Base-by-base conservation (phyloP, 2,888 invertebrate species). In the Ormyrus nitidulus region DNA sequence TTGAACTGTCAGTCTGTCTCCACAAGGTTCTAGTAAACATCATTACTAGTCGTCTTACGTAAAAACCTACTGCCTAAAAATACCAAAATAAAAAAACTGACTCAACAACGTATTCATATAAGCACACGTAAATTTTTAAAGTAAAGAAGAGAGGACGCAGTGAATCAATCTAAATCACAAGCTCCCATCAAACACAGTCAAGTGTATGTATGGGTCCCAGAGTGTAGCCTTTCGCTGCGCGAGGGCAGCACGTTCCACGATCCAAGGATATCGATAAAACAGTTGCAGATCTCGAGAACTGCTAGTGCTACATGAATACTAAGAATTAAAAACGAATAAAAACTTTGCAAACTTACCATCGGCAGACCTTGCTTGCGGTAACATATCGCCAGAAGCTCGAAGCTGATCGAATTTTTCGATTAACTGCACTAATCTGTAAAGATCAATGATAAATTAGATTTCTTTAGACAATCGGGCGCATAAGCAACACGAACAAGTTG, bases 361-460 rank as follows among this genome's bases (percentile, higher is more conserved):
- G 54, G 89, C 86, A 49, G 88, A 87, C 81, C 89, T 87, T 54
- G 96, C 96, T 65, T 96, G 94, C 4, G 96, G 94, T 84, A 97
- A 89, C 88, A 98, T 90, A 71, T 96, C 93, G 0, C 97, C 97
- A 49, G 95, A 94, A 72, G 93, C 94, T 85, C 94, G 94, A 56
- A 96, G 94, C 90, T 97, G 97, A 91, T 98, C 98, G 89, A 98
- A 98, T 89, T 95, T 95, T 85, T 95, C 94, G 85, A 96, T 94
- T 4, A 98, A 91, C 13, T 89, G 83, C 44, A 91, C 90, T 86
- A 93, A 89, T 86, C 93, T 93, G 88, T 9, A 77, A 66, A 6
- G 11, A 58, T 59, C 34, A 59, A 59, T 61, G 48, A 64, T 64
- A 11, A 73, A 65, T 65, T 65, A 46, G n/a, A 54, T 13, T 51